Percentiles rank a stretch among this genome's conserved stretches.
These are phyloP conservation scores for Ormyrus thymus DNA, from an alignment of 2,888 invertebrate genomes.

Conservation along the genomic window DNA sequence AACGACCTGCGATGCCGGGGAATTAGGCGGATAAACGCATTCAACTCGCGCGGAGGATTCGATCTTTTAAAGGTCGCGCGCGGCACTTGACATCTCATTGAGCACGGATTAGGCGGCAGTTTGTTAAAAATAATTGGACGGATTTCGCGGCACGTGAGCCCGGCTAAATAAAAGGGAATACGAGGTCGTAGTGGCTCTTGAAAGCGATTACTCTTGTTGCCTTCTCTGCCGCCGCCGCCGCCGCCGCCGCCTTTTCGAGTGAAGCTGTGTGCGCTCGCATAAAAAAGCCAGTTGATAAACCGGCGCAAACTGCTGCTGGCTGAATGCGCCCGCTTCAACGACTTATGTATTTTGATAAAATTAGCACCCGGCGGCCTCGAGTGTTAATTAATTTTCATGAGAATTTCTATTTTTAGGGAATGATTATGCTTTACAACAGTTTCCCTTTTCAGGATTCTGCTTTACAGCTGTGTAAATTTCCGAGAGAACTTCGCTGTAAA, in stretches of 20 bases:
- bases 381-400: too few relatives aligned
- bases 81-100: slow-evolving; percentile 34
- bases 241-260: neutral
- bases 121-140: slow-evolving; percentile 48
- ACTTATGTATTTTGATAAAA: too few relatives aligned
- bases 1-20: too few relatives aligned
- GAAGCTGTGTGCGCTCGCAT: slow-evolving; percentile 28
- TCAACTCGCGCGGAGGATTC: too few relatives aligned
- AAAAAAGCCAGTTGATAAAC: neutral
- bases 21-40: too few relatives aligned
- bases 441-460: too few relatives aligned
- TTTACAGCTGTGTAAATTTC: too few relatives aligned
- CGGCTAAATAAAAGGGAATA: neutral
- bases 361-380: too few relatives aligned
- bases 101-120: slow-evolving; percentile 35
- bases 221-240: neutral
- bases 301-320: neutral
- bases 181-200: slow-evolving; percentile 5
- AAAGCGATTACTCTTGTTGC: slow-evolving; percentile 13
- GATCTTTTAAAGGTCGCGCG: neutral
- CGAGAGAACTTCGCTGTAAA: too few relatives aligned
- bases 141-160: neutral
- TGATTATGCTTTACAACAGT: too few relatives aligned
- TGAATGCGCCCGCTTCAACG: too few relatives aligned
- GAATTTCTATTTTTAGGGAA: too few relatives aligned